Evolutionary conservation across 2,888 invertebrate species (phyloP), one percentile per base, ranked within the genome.

Genomic region (Xestia sexstrigata): DNA sequence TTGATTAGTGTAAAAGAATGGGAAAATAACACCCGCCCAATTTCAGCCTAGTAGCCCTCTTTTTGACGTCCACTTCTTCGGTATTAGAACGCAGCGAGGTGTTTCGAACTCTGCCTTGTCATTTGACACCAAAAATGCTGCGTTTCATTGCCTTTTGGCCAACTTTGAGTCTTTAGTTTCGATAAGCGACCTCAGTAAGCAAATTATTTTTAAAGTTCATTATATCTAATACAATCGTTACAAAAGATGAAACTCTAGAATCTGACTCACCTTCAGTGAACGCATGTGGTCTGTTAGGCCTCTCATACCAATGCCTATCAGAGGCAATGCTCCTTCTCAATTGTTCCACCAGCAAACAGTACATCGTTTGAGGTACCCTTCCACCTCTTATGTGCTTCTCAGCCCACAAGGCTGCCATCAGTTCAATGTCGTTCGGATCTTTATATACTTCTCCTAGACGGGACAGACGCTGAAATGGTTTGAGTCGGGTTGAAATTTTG

Each of bases 321-420:
- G 98, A 98, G 75, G 97, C 97, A 86, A 98, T 97, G 3, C 98
- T 96, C 88, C 98, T 98, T 89, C 98, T 97, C 94, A 98, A 98
- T 93, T 99, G 98, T 30, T 98, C 98, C 11, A 98, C 98, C 87
- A 99, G 98, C 79, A 99, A 96, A 90, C 99, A 99, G 78, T 98
- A 98, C 91, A 99, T 98, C 30, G 98, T 98, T 1, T 98, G 98
- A 30, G 99, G 99, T 49, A 99, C 97, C 97, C 98, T 97, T 72
- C 98, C 98, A 66, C 98, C 98, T 2, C 98, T 97, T 73, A 98
- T 95, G 0, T 98, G 97, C 75, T 97, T 97, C 92, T 99, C 99
- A 0, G 98, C 97, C 72, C 99, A 98, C 55, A 98, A 98, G 35
- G 98, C 99, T 60, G 98, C 98, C 97, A 98, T 98, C 58, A 99